These are phyloP conservation scores for Pinna nobilis DNA, from an alignment of 1,140 invertebrate genomes.

Conservation along the genomic window DNA sequence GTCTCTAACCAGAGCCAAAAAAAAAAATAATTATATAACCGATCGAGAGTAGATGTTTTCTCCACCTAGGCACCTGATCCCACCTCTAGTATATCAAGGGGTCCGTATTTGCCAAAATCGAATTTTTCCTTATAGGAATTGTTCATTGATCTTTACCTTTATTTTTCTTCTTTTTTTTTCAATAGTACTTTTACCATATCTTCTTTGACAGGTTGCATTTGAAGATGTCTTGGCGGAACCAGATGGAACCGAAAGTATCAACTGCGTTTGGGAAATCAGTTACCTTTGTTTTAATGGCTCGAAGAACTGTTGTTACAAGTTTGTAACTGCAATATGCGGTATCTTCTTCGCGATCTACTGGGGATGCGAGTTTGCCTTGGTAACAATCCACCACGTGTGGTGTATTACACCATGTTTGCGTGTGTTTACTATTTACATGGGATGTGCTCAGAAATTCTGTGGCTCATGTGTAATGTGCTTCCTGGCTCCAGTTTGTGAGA, in stretches of 20 bases:
- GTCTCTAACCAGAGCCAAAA: too few relatives aligned
- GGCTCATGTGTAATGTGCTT: slow-evolving; percentile 78
- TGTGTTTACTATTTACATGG: slow-evolving; percentile 77
- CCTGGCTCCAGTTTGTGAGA: slow-evolving; percentile 80
- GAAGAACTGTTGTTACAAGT: slow-evolving; percentile 82
- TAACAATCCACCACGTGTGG: slow-evolving; percentile 79
- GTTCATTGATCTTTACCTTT: too few relatives aligned
- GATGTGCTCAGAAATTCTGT: slow-evolving; percentile 78
- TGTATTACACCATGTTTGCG: slow-evolving; percentile 65
- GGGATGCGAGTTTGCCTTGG: slow-evolving; percentile 83
- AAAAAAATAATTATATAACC: too few relatives aligned
- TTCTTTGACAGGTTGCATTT: slow-evolving; percentile 76
- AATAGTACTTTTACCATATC: too few relatives aligned
- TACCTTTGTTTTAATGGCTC: slow-evolving; percentile 81
- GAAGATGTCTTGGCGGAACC: slow-evolving; percentile 87
- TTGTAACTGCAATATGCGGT: slow-evolving; percentile 82
- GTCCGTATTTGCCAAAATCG: too few relatives aligned
- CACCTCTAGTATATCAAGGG: too few relatives aligned
- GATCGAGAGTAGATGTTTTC: too few relatives aligned
- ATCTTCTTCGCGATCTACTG: slow-evolving; percentile 81
- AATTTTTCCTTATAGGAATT: too few relatives aligned
- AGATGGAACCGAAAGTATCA: slow-evolving; percentile 81
- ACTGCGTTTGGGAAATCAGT: slow-evolving; percentile 85
- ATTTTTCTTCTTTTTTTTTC: too few relatives aligned
- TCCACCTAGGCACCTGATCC: too few relatives aligned